Evolutionary conservation across 2,797 vertebrate genomes (phyloP).

Genomic region (Crotalus adamanteus): DNA sequence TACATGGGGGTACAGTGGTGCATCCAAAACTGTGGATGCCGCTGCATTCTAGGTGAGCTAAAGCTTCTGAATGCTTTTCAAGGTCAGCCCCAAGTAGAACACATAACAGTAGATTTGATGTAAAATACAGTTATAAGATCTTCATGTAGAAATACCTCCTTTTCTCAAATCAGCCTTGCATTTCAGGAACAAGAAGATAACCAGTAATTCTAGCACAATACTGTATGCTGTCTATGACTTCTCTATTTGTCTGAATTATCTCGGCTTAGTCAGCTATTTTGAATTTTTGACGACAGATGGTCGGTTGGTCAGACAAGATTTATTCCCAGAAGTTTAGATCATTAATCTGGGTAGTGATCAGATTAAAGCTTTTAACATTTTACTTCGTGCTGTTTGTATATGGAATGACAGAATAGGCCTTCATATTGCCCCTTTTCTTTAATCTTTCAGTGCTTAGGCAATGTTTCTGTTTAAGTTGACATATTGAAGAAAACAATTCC

Average conservation of each 20-base stretch:
- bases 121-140: not conserved
- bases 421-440: not conserved
- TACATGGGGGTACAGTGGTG: not conserved
- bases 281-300: conserved; percentile 15
- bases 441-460: conserved; percentile 1
- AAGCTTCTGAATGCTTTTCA: not conserved
- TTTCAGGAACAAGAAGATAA: not conserved
- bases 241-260: conserved; percentile 3
- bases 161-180: not conserved
- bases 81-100: not conserved
- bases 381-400: not conserved
- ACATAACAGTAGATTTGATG: not conserved
- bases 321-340: conserved; percentile 28
- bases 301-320: conserved; percentile 25
- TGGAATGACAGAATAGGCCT: not conserved
- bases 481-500: not conserved
- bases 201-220: not conserved
- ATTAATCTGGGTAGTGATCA: conserved; percentile 22
- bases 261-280: conserved; percentile 9
- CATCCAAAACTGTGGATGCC: not conserved
- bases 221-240: rapidly evolving
- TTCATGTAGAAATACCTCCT: not conserved
- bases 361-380: conserved; percentile 25
- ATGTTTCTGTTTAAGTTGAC: not conserved
- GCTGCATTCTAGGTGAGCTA: not conserved